phyloP scores from a whole-genome alignment of 2,888 invertebrate genomes.

The Nasonia oneida region DNA sequence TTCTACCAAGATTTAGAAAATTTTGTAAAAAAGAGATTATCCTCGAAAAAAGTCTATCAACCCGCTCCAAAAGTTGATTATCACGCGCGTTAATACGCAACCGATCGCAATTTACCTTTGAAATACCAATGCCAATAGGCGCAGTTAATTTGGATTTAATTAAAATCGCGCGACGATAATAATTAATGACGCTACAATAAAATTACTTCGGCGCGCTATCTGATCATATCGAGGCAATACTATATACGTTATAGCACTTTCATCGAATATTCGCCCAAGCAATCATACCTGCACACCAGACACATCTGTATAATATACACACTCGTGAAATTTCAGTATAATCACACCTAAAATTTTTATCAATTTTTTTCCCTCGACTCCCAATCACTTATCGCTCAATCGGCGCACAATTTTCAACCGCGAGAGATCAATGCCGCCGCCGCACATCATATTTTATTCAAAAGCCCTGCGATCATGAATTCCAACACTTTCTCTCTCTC shows the following conservation, averaged over 20 bases:
- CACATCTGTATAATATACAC: neutral
- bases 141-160: slow-evolving; percentile 8
- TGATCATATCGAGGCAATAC: neutral
- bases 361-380: neutral
- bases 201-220: neutral
- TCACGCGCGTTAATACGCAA: neutral
- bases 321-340: neutral
- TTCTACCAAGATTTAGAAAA: no score
- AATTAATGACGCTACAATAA: neutral
- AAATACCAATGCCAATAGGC: neutral
- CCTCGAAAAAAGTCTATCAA: no score
- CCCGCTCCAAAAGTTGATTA: neutral
- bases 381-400: neutral
- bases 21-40: no score
- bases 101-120: neutral
- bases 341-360: no score
- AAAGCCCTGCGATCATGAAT: neutral
- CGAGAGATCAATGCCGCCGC: neutral
- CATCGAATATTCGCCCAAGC: neutral
- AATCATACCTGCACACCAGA: neutral
- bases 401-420: neutral
- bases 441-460: neutral
- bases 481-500: neutral
- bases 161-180: neutral
- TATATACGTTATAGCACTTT: neutral